Evolutionary conservation across 2,797 vertebrate genomes (phyloP), one percentile per base, ranked within the genome.

Genomic region (Chromobotia macracanthus): DNA sequence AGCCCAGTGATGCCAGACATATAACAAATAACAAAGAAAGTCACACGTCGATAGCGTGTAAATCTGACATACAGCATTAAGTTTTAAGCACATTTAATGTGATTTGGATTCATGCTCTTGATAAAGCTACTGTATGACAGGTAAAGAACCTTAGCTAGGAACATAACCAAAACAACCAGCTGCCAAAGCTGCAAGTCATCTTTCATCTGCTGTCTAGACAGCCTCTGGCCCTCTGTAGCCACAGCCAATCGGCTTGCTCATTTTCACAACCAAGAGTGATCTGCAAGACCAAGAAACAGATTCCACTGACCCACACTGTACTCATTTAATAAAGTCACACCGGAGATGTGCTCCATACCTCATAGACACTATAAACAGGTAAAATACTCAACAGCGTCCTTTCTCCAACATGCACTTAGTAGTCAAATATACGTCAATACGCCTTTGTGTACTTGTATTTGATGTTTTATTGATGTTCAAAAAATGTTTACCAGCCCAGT

Each of bases 151-250:
- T 61, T 67, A 72, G 68, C 56, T 23, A 55, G 51, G 65, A 82
- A 70, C 79, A 65, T 78, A 80, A 84, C 82, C 85, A 82, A 75
- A 80, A 76, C 83, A 44, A 66, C 65, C 80, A 72, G 84, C 64
- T 88, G 87, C 86, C 87, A 89, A 81, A 77, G 53, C 77, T 74
- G 58, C 67, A 77, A 79, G 76, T 86, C 83, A 87, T 88, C 82
- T 80, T 85, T 92, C 89, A 89, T 90, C 87, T 89, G 82, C 85
- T 88, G 88, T 91, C 90, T 91, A 89, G 91, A 91, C 87, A 73
- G 84, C 80, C 86, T 87, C 53, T 75, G 86, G 86, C 70, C 81
- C 77, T 81, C 67, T 72, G 67, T 79, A 82, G 84, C 79, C 80
- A 46, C 85, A 80, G 73, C 73, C 81, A 70, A 50, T 67, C 18